Base-by-base conservation (phyloP, 1,140 invertebrate genomes). In the Chelonus insularis region DNA sequence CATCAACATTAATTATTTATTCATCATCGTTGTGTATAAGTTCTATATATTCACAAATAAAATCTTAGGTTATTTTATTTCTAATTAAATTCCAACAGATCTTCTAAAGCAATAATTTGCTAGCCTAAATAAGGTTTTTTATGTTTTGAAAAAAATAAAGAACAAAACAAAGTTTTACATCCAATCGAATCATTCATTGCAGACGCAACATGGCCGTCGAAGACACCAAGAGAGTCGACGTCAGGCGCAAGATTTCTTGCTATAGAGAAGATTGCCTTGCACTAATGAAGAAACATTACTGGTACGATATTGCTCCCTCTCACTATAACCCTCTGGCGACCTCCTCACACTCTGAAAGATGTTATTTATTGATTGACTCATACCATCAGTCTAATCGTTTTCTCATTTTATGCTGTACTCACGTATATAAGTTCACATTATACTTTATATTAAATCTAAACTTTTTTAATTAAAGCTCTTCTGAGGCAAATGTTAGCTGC, bases 241-340 rank as follows among this genome's bases (percentile, higher is more conserved):
- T n/a, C n/a, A n/a, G n/a, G 48, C 64, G 58, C 63, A 73, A 73
- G 72, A 76, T 74, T 75, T 75, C 72, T 76, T 72, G 72, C 73
- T 72, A 75, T 76, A 73, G 75, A 73, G 70, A 72, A 74, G 69
- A 76, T 75, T 75, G 70, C 74, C 67, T 63, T 56, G 66, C 64
- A 70, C 71, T 76, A 75, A 76, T 75, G 73, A 76, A 76, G 72
- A 76, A 75, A 76, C 74, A 74, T 76, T 75, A 76, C 72, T 60
- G 66, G 57, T 67, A 65, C 73, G 64, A 76, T 76, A 76, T 75
- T 73, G 70, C 69, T 64, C 67, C 64, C 58, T 36, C 50, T 36
- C 29, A 23, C 20, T 18, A 41, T 11, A 25, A 23, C n/a, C 11
- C 39, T 57, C 43, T 16, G 32, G 14, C 25, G 11, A 34, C 43